Evolutionary conservation across 2,888 invertebrate genomes (phyloP).

Genomic region (Tetragonula carbonaria): DNA sequence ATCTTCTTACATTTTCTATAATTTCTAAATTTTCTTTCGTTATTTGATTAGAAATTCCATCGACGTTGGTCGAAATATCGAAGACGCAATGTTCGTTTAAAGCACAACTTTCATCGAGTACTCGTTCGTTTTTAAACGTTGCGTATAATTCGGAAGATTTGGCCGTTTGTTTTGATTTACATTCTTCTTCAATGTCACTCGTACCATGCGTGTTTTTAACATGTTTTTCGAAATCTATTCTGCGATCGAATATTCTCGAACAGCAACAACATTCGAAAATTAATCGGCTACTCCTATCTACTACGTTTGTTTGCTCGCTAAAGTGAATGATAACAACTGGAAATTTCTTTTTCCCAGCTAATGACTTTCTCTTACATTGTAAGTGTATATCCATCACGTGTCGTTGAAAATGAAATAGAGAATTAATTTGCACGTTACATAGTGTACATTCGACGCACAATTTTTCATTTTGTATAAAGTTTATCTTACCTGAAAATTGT

Average conservation of each 20-base stretch:
- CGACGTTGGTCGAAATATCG: neutral
- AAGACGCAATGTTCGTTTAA: neutral
- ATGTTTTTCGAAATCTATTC: constrained; percentile 9
- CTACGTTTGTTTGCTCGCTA: neutral
- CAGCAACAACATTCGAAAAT: constrained; percentile 47
- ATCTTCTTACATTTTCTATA: neutral
- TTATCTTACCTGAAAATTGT: constrained; percentile 38
- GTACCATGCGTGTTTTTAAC: neutral
- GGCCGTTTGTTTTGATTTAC: neutral
- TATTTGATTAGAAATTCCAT: neutral
- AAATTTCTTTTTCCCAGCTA: neutral
- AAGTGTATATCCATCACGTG: constrained; percentile 47
- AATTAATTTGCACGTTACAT: constrained; percentile 37
- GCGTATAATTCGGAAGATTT: neutral
- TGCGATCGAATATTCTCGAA: neutral
- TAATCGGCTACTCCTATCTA: neutral
- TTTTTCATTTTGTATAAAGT: constrained; percentile 19
- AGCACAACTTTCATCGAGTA: neutral
- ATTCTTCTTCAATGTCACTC: no score
- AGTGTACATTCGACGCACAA: constrained; percentile 39
- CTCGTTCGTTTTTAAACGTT: neutral
- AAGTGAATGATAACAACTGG: constrained; percentile 22
- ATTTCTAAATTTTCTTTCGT: neutral
- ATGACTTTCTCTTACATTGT: constrained; percentile 21
- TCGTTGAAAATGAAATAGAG: constrained; percentile 33